phyloP scores from a whole-genome alignment of 2,888 invertebrate genomes.

The Patella ulyssiponensis region DNA sequence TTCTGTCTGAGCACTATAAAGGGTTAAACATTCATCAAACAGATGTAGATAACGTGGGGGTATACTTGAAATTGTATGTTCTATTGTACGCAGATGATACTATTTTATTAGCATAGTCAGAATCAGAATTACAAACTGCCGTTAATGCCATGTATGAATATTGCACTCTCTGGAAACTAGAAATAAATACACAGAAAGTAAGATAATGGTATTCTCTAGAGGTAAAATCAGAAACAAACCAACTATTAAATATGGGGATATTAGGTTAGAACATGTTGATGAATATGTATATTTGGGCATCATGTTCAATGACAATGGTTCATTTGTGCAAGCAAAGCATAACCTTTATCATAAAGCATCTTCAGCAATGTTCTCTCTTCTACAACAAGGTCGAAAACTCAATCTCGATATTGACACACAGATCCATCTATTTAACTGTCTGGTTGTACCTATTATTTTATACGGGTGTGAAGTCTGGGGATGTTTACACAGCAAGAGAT shows the following conservation, averaged over 20 bases:
- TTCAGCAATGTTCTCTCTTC: slow-evolving; percentile 1
- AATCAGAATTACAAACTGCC: slow-evolving; percentile 19
- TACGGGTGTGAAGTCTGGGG: background rate
- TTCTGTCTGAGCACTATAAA: no score
- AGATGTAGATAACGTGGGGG: no score
- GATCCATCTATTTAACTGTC: background rate
- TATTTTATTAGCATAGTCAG: slow-evolving; percentile 15
- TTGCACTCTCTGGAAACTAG: slow-evolving; percentile 19
- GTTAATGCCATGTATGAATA: slow-evolving; percentile 20
- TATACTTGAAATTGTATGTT: slow-evolving; percentile 15
- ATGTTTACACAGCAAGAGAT: no score
- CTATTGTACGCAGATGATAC: no score
- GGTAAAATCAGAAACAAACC: slow-evolving; percentile 10
- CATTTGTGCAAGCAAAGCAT: slow-evolving; percentile 11
- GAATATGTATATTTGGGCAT: slow-evolving; percentile 24
- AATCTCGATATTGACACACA: background rate
- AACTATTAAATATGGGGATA: background rate
- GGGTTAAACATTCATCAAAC: no score
- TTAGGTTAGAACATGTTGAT: slow-evolving; percentile 15
- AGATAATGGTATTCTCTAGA: slow-evolving; percentile 20
- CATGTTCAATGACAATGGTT: slow-evolving; percentile 8
- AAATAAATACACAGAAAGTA: slow-evolving; percentile 19
- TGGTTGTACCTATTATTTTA: background rate
- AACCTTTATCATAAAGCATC: slow-evolving; percentile 9
- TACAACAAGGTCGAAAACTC: background rate